phyloP scores from a whole-genome alignment of 2,797 vertebrate species.

The Semaprochilodus insignis region DNA sequence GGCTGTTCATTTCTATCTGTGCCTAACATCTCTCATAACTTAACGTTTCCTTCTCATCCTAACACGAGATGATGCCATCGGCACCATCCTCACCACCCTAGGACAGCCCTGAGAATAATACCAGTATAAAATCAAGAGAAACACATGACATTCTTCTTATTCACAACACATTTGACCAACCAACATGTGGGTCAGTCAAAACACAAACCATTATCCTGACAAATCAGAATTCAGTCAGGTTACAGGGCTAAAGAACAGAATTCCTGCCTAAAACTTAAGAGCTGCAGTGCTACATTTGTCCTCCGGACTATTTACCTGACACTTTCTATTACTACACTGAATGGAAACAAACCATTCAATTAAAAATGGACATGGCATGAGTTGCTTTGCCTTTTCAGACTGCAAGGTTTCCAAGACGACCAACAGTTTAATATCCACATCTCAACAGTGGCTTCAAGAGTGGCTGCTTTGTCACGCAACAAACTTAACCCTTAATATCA shows the following conservation, averaged over 20 bases:
- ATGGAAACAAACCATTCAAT: neutral
- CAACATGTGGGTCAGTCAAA: neutral
- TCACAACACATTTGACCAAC: neutral
- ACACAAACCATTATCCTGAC: neutral
- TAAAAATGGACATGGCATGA: constrained; percentile 24
- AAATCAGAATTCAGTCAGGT: neutral
- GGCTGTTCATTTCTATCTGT: constrained; percentile 5
- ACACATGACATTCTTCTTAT: constrained; percentile 1
- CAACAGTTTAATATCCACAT: constrained; percentile 34
- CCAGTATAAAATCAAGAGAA: neutral
- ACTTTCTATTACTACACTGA: neutral
- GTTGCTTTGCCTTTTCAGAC: constrained; percentile 24
- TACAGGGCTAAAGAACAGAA: neutral
- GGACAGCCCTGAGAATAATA: neutral
- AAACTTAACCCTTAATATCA: neutral
- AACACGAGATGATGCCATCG: constrained; percentile 20
- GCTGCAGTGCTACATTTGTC: constrained; percentile 7
- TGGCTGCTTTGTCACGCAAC: constrained; percentile 20
- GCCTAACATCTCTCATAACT: constrained; percentile 7
- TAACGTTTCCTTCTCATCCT: constrained; percentile 15
- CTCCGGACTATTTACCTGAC: neutral
- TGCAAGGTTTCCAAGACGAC: constrained; percentile 50
- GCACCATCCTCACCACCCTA: neutral
- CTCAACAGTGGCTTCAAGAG: constrained; percentile 4
- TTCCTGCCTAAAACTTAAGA: neutral